Evolutionary conservation across 2,113 vertebrate genomes (phyloP).

Genomic region (Dicerorhinus sumatrensis): DNA sequence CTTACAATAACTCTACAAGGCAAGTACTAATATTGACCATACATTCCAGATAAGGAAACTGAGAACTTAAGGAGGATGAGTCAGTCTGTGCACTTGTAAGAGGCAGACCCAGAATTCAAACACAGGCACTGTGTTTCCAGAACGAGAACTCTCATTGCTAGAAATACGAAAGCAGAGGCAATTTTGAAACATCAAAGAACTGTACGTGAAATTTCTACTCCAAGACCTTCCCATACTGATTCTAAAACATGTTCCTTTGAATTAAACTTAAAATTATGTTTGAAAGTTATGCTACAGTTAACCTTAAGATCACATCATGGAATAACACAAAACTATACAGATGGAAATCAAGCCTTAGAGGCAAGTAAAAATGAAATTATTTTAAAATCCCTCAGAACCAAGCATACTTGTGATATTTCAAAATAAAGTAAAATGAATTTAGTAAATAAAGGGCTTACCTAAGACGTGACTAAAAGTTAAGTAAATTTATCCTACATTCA

Average conservation of each 20-base stretch:
- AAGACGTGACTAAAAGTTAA: slow-evolving; percentile 31
- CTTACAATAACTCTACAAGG: background rate
- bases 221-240: slow-evolving; percentile 15
- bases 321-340: slow-evolving; percentile 42
- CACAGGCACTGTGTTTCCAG: background rate
- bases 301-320: background rate
- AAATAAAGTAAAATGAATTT: slow-evolving; percentile 39
- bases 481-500: background rate
- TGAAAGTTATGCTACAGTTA: background rate
- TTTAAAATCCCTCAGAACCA: slow-evolving; percentile 35
- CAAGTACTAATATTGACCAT: background rate
- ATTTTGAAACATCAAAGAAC: slow-evolving; percentile 31
- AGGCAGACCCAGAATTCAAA: background rate
- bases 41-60: background rate
- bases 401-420: slow-evolving; percentile 20
- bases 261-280: slow-evolving; percentile 44
- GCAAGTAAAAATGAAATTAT: slow-evolving; percentile 41
- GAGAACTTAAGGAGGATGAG: background rate
- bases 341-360: slow-evolving; percentile 1
- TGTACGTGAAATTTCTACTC: background rate
- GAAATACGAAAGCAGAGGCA: background rate
- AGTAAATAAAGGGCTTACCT: slow-evolving; percentile 30
- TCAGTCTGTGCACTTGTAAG: background rate
- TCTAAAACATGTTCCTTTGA: slow-evolving; percentile 31
- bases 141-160: background rate